These are phyloP conservation scores for Dryas iulia DNA, from an alignment of 1,140 invertebrate genomes.

Conservation along the genomic window DNA sequence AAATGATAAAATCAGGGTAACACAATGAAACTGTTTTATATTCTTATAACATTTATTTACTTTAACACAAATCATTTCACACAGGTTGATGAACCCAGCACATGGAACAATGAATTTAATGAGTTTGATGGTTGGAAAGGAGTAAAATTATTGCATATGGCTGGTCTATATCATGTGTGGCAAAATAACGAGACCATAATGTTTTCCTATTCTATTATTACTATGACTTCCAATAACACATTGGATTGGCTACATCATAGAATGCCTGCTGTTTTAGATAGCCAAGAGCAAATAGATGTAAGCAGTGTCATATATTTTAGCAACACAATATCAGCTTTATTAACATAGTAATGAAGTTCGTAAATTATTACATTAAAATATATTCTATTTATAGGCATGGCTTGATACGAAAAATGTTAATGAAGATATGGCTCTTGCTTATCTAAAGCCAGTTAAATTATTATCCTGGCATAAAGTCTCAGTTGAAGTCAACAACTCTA, in stretches of 20 bases:
- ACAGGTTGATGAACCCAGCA: constrained; percentile 81
- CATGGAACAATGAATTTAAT: constrained; percentile 79
- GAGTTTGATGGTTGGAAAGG: constrained; percentile 83
- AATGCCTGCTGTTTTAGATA: constrained; percentile 88
- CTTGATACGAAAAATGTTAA: constrained; percentile 83
- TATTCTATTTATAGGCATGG: constrained; percentile 83
- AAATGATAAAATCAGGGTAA: constrained; percentile 61
- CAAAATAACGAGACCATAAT: constrained; percentile 82
- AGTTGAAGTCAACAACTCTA: constrained; percentile 86
- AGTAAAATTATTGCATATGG: constrained; percentile 85
- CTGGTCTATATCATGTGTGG: constrained; percentile 89
- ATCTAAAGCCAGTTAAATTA: constrained; percentile 77
- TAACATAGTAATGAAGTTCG: neutral
- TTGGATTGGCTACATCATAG: constrained; percentile 89
- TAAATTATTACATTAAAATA: too few species aligned
- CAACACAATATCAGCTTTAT: too few species aligned
- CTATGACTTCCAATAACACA: constrained; percentile 86
- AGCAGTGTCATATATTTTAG: too few species aligned
- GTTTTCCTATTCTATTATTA: constrained; percentile 89
- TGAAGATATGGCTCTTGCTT: constrained; percentile 79
- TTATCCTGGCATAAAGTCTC: constrained; percentile 87
- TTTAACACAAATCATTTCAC: neutral
- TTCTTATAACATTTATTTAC: neutral
- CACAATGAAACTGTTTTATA: neutral
- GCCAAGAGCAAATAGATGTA: constrained; percentile 85